A percentile compares a stretch with the other conserved stretches of the same genome.
These are phyloP conservation scores for Channa maculata DNA, from an alignment of 2,113 vertebrate genomes.

Conservation along the genomic window DNA sequence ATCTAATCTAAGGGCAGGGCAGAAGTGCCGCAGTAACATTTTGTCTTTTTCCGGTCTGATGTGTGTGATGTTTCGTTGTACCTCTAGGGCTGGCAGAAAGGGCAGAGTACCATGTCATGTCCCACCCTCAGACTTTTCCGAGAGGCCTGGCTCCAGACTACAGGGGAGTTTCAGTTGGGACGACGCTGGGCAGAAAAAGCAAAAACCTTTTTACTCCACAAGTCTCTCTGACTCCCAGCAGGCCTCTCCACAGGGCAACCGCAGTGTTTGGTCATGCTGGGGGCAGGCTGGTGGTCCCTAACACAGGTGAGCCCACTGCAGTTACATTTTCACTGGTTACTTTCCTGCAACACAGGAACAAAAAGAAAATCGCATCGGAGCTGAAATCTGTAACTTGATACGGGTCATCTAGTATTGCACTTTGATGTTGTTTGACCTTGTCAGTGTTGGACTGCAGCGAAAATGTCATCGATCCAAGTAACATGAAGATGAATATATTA, in stretches of 20 bases:
- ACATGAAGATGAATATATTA: constrained; percentile 43
- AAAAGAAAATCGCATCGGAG: constrained; percentile 3
- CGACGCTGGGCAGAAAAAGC: constrained; percentile 81
- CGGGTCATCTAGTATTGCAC: neutral
- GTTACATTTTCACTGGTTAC: neutral
- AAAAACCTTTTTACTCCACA: constrained; percentile 85
- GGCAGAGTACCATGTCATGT: constrained; percentile 87
- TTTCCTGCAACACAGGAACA: neutral
- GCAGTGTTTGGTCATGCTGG: constrained; percentile 91
- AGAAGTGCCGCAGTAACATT: too few relatives aligned
- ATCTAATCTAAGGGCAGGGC: too few relatives aligned
- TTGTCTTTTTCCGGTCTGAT: neutral
- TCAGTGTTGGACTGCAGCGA: constrained; percentile 18
- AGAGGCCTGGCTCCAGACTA: constrained; percentile 85
- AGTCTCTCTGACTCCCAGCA: constrained; percentile 77
- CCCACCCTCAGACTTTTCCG: constrained; percentile 89
- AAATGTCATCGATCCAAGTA: constrained; percentile 21
- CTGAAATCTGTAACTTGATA: neutral
- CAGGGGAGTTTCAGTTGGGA: constrained; percentile 68
- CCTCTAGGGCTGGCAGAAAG: constrained; percentile 87
- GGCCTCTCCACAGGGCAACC: constrained; percentile 84
- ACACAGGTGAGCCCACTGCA: constrained; percentile 86
- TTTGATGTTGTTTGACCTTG: constrained; percentile 46
- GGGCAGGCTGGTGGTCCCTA: constrained; percentile 90
- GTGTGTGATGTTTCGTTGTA: constrained; percentile 84